Evolutionary conservation across 2,888 invertebrate species (phyloP), one percentile per base, ranked within the genome.

Genomic region (Neocrepidodera transversa): DNA sequence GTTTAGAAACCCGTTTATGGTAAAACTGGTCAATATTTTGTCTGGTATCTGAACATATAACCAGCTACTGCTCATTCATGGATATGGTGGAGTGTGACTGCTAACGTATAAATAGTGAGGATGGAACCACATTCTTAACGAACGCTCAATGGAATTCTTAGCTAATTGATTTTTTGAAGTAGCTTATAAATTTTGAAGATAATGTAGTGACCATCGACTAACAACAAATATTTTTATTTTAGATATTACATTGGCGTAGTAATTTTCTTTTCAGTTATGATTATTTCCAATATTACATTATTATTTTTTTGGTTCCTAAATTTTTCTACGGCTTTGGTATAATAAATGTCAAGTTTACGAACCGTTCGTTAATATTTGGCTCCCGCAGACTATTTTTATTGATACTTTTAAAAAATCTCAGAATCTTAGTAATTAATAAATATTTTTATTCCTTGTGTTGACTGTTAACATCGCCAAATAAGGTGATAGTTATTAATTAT

Each of bases 1-100:
- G 71, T 71, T 71, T 68, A 71, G 68, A 68, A 74, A 73, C 74
- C 65, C 74, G 74, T 76, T 75, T 75, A 74, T 73, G 71, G 74
- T 51, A 60, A 66, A 72, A 71, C 73, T 65, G 72, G 74, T 71
- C 70, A 73, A 72, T 75, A 74, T 74, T 74, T 74, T 67, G 70
- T 72, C 68, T 68, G 57, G 67, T 66, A 68, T 67, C 68, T 67
- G 69, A 72, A 71, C 70, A 70, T n/a, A n/a, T 69, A 63, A 70
- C 68, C 65, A 57, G 74, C 76, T 76, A 75, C 76, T 68, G 74
- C 74, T 73, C 63, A 63, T 63, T 63, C 72, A 63, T 63, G 63
- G 60, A 49, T 56, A 50, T 54, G 28, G 42, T n/a, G 11, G 30
- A 54, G 52, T 52, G 59, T 52, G 59, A 51, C 55, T 51, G 60